Conservation (phyloP, 2,113 vertebrate genomes). For the Oreochromis niloticus region DNA sequence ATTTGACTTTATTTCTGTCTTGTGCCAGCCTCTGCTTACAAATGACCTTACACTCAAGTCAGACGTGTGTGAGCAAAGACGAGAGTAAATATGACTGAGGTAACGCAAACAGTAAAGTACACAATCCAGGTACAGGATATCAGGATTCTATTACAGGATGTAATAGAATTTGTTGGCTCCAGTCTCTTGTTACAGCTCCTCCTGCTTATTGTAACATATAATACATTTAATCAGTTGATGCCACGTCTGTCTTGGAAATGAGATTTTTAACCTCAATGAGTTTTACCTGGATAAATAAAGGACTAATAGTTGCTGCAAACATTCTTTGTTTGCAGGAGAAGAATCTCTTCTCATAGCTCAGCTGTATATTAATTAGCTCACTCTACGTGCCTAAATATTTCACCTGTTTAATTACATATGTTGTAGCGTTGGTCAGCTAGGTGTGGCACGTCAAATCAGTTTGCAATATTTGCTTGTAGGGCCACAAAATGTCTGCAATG, state of each 20-base stretch:
- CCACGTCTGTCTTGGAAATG: neutral
- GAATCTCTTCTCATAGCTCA: too few relatives aligned
- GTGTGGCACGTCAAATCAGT: neutral
- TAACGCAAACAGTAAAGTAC: neutral
- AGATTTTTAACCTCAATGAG: neutral
- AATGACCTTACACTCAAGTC: neutral
- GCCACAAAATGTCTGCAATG: neutral
- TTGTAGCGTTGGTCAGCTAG: neutral
- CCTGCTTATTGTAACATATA: neutral
- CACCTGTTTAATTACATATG: neutral
- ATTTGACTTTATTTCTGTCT: neutral
- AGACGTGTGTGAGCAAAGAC: neutral
- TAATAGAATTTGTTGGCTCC: neutral
- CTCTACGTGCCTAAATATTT: too few relatives aligned
- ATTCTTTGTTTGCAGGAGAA: too few relatives aligned
- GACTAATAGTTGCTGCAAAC: too few relatives aligned
- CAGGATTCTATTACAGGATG: neutral
- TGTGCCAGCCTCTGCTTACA: neutral
- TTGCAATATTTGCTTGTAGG: neutral
- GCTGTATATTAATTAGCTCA: too few relatives aligned
- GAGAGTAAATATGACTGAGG: neutral
- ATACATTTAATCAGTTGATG: neutral
- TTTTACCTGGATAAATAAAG: too few relatives aligned
- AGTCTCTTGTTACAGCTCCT: neutral
- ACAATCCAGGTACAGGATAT: neutral